Base-by-base conservation (phyloP, 2,113 vertebrate species). In the Gavia stellata region DNA sequence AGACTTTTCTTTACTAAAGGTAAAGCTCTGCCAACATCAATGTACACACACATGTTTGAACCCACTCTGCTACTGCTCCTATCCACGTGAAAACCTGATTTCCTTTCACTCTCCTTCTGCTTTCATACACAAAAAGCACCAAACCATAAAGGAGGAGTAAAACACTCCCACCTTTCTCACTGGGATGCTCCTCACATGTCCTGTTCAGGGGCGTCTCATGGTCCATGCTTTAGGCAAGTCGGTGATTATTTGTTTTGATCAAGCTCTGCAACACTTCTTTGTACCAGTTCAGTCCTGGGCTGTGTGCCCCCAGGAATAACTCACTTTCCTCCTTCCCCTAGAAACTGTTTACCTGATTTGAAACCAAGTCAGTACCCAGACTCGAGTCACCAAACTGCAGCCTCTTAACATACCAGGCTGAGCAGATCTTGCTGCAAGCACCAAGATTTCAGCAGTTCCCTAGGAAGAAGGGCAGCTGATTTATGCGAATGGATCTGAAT, bases 401-500 rank as follows among this genome's bases (percentile, higher is more conserved):
- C 88, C 80, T 62, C 47, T 38, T 86, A 78, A 79, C 78, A 77
- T 58, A 86, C 1, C 77, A 85, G 85, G 88, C 81, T 53, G 73
- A 74, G 83, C 67, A 96, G 90, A 66, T 81, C 94, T 53, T 94
- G 90, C 81, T 86, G 40, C 20, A 62, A 94, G 84, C 83, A 70
- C 70, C 94, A 90, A 58, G 78, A 80, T 84, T 92, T 87, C 90
- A 86, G 66, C 40, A 75, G 49, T 81, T 92, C 71, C 91, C 74
- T 74, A 85, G 90, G 94, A 94, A 91, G 94, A 91, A 86, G 86
- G 92, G 95, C 66, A 95, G 95, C 86, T 97, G 96, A 86, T 92
- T 94, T 55, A 40, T 56, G 72, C 4, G 31, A 87, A 74, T 74
- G 75, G 67, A 93, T 97, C 93, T 92, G 94, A 97, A 91, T 92